Evolutionary conservation across 2,888 invertebrate species (phyloP).

Genomic region (Mimumesa dahlbomi): DNA sequence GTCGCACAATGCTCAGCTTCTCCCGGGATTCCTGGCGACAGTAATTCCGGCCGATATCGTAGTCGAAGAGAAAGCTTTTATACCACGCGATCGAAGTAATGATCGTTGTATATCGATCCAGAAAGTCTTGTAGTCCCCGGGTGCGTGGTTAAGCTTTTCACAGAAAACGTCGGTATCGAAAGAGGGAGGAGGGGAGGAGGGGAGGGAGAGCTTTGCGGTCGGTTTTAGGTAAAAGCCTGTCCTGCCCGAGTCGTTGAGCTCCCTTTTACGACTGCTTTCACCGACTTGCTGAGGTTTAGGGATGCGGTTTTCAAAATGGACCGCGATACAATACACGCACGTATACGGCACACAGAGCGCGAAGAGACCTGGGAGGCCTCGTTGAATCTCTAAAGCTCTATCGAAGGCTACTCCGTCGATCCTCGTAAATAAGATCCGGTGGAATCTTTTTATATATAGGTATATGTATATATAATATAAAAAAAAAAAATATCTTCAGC

Average conservation of each 20-base stretch:
- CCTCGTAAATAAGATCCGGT: conserved; percentile 48
- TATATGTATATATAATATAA: too few species aligned
- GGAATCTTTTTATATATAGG: conserved; percentile 45
- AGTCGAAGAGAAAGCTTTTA: conserved; percentile 1
- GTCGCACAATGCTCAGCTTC: too few species aligned
- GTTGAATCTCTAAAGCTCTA: conserved; percentile 31
- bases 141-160: conserved; percentile 43
- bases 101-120: conserved; percentile 31
- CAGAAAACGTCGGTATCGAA: conserved; percentile 24
- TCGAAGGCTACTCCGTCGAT: conserved; percentile 36
- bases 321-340: conserved; percentile 42
- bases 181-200: too few species aligned
- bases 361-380: conserved; percentile 7
- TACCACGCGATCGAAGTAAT: conserved; percentile 19
- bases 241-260: conserved; percentile 49
- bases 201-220: conserved; percentile 47
- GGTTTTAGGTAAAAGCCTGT: conserved; percentile 49
- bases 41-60: background rate
- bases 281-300: conserved; percentile 38
- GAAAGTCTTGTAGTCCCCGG: conserved; percentile 19
- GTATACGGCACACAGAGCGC: background rate
- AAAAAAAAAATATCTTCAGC: conserved; percentile 16
- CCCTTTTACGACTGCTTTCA: conserved; percentile 59
- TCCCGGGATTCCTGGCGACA: too few species aligned
- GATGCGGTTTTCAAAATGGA: conserved; percentile 52